A percentile compares a stretch with the other conserved stretches of the same genome.
phyloP scores from a whole-genome alignment of 2,797 vertebrate genomes.

The Rhynchonycteris naso region DNA sequence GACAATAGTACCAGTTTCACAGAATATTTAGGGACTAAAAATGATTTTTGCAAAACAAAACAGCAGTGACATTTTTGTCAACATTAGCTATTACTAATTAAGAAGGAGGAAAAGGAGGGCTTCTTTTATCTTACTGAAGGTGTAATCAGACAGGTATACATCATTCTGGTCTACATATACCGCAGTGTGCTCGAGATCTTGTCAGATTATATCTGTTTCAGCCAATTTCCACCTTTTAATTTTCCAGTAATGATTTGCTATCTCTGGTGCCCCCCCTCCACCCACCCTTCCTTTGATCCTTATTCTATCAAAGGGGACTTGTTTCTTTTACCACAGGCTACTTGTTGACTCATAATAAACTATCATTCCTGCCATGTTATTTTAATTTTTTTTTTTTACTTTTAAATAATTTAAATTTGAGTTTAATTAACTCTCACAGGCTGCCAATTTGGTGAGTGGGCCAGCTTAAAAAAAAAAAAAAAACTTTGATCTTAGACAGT shows the following conservation, averaged over 20 bases:
- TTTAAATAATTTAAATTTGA: conserved; percentile 65
- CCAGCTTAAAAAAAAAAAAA: background rate
- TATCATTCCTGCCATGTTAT: background rate
- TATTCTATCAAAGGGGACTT: background rate
- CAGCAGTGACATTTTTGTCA: background rate
- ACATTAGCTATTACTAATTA: background rate
- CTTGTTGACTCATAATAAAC: background rate
- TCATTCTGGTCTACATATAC: background rate
- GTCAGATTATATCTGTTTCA: background rate
- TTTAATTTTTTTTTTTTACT: conserved; percentile 28
- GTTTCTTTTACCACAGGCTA: background rate
- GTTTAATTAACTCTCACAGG: conserved; percentile 43
- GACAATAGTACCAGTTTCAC: background rate
- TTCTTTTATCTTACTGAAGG: background rate
- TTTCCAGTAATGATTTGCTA: background rate
- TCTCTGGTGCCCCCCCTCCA: background rate
- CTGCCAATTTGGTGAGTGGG: conserved; percentile 41
- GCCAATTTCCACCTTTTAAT: background rate
- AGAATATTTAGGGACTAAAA: background rate
- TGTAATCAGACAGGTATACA: background rate
- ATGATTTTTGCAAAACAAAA: background rate
- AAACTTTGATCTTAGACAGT: conserved; percentile 4
- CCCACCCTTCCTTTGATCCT: background rate
- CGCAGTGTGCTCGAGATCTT: background rate
- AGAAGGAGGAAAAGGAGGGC: background rate